Evolutionary conservation across 2,888 invertebrate species (phyloP), one percentile per base, ranked within the genome.

Genomic region (Drosophila dives): DNA sequence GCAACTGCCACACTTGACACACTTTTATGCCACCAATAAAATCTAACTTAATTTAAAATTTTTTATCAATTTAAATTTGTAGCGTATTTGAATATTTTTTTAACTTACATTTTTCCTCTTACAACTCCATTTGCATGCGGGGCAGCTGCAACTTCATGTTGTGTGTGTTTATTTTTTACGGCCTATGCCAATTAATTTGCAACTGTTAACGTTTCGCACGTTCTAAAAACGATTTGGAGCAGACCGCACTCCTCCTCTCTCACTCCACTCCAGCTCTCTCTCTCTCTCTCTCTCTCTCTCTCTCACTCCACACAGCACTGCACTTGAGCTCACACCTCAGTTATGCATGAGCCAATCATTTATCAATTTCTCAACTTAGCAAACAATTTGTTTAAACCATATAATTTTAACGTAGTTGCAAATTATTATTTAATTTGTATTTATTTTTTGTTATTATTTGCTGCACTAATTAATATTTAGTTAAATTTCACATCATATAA

Each of bases 151-250:
- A 69, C 75, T 67, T 72, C 72, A 70, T 77, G 48, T 60, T 75
- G 75, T 58, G 40, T 58, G 40, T 40, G 3, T 42, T 26, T 29
- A 33, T 32, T 20, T 32, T 32, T 38, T 34, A 23, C 20, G 71
- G 61, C 67, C 62, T 36, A 23, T 62, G 63, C 73, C 68, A 60
- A 50, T 64, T 68, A 77, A 77, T 59, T 66, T 58, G 53, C 48
- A 69, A 79, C 75, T 69, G 78, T 75, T 72, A 75, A 69, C 61
- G 79, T 60, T 75, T 76, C 64, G 65, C 76, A 79, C 84, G 83
- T 83, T 86, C 83, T 81, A 73, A 64, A 83, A 79, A 72, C 79
- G 71, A 79, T 81, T 75, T 74, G 20, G 77, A 69, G 70, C 78
- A 36, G 74, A 70, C 65, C 63, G 45, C 63, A 77, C 80, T 69